A percentile compares a stretch with the other conserved stretches of the same genome.
Evolutionary conservation across 2,113 vertebrate species (phyloP).

Genomic region (Xyliphius kryptos): DNA sequence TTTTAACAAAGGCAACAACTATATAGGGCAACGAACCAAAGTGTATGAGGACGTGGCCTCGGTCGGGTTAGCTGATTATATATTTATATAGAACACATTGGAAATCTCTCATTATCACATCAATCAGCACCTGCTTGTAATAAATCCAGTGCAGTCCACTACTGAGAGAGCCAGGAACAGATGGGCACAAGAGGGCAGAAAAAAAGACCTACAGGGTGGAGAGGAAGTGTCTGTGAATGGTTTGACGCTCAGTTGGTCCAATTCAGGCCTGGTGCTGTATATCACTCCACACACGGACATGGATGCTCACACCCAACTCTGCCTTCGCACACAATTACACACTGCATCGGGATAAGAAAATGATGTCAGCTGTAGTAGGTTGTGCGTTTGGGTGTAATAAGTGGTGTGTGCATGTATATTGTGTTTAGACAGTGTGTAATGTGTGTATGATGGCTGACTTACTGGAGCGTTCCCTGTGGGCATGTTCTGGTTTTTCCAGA

Average conservation of each 20-base stretch:
- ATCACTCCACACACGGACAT: conserved; percentile 1
- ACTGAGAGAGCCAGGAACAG: background rate
- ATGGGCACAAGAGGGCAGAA: conserved; percentile 10
- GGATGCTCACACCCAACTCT: conserved; percentile 11
- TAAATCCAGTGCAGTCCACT: background rate
- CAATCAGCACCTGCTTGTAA: conserved; percentile 2
- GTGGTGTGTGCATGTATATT: background rate
- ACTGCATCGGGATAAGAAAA: background rate
- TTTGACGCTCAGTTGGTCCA: conserved; percentile 21
- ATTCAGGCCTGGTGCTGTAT: conserved; percentile 20
- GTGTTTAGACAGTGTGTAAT: conserved; percentile 1
- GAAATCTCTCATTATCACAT: too few relatives aligned
- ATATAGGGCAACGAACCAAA: background rate
- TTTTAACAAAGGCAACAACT: conserved; percentile 29
- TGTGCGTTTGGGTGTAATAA: conserved; percentile 8
- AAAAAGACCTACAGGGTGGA: conserved; percentile 14
- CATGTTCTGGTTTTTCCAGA: conserved; percentile 35
- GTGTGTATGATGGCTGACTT: conserved; percentile 6
- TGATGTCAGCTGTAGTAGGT: conserved; percentile 20
- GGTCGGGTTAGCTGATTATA: too few relatives aligned
- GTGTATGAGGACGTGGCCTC: too few relatives aligned
- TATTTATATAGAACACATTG: too few relatives aligned
- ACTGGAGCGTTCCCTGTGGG: conserved; percentile 5
- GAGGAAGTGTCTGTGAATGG: conserved; percentile 31
- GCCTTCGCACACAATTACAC: conserved; percentile 17